Evolutionary conservation across 2,797 vertebrate genomes (phyloP).

Genomic region (Ispidina lecontei): DNA sequence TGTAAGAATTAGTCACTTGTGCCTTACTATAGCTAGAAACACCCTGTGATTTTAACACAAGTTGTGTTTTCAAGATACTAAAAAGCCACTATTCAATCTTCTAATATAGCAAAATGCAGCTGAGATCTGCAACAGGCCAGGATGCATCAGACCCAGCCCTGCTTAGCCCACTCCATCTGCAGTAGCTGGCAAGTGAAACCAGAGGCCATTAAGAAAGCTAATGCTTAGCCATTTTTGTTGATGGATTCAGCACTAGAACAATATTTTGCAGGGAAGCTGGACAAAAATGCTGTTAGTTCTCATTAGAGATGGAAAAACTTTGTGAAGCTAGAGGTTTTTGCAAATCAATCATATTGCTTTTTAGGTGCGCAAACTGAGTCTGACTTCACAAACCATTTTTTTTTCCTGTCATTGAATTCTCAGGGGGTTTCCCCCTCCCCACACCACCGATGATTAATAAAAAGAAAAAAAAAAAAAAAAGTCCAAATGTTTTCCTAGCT

Average conservation of each 20-base stretch:
- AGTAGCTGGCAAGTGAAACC: conserved; percentile 66
- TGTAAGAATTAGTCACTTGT: background rate
- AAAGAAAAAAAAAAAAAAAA: background rate
- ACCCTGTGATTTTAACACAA: background rate
- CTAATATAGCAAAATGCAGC: conserved; percentile 9
- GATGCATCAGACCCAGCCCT: background rate
- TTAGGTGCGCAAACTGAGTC: conserved; percentile 64
- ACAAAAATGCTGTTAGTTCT: conserved; percentile 70
- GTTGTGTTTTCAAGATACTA: background rate
- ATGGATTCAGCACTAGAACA: conserved; percentile 70
- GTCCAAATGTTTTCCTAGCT: conserved; percentile 49
- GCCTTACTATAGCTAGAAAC: background rate
- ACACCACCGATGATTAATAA: conserved; percentile 40
- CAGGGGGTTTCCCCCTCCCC: conserved; percentile 32
- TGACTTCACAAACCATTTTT: conserved; percentile 67
- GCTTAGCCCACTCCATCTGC: conserved; percentile 65
- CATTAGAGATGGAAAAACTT: conserved; percentile 70
- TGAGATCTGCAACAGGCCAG: conserved; percentile 38
- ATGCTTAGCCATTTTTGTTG: conserved; percentile 70
- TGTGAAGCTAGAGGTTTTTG: conserved; percentile 66
- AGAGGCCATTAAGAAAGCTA: conserved; percentile 67
- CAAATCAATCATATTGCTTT: conserved; percentile 72
- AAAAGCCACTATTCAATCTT: background rate
- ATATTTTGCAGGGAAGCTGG: conserved; percentile 69
- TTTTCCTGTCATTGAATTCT: conserved; percentile 54